Percentiles rank a stretch among this genome's conserved stretches.
These are phyloP conservation scores for Trichechus manatus DNA, from an alignment of 2,113 vertebrate genomes.

Conservation along the genomic window DNA sequence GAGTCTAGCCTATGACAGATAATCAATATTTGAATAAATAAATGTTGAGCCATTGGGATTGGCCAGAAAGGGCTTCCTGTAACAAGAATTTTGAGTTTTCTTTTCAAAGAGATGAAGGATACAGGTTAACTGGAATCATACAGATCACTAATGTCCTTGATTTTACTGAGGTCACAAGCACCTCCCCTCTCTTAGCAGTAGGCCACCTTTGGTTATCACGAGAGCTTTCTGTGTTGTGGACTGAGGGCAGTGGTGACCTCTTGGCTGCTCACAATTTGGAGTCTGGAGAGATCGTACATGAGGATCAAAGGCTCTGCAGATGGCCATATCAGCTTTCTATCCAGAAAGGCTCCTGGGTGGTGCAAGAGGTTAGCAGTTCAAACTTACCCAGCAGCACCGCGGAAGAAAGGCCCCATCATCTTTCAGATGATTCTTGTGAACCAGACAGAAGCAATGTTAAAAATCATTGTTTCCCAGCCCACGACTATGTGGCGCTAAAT, in stretches of 20 bases:
- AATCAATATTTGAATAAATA: background rate
- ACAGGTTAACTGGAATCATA: background rate
- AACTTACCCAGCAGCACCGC: background rate
- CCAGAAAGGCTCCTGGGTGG: constrained; percentile 58
- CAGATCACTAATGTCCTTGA: background rate
- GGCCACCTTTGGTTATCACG: background rate
- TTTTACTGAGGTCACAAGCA: background rate
- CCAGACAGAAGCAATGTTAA: background rate
- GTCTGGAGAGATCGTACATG: constrained; percentile 45
- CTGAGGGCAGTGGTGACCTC: constrained; percentile 71
- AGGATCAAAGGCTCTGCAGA: constrained; percentile 69
- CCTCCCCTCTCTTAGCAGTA: background rate
- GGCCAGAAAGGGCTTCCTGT: constrained; percentile 4
- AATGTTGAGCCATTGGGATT: background rate
- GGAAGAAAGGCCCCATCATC: background rate
- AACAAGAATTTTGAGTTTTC: constrained; percentile 13
- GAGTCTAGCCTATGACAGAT: background rate
- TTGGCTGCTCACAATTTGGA: constrained; percentile 5
- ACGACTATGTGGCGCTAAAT: background rate
- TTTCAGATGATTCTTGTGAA: background rate
- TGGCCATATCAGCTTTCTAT: constrained; percentile 55
- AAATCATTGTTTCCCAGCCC: background rate
- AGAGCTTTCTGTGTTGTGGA: constrained; percentile 47
- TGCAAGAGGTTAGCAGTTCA: background rate
- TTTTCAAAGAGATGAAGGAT: constrained; percentile 36